These are phyloP conservation scores for Pantala flavescens DNA, from an alignment of 1,140 invertebrate genomes.

Conservation along the genomic window DNA sequence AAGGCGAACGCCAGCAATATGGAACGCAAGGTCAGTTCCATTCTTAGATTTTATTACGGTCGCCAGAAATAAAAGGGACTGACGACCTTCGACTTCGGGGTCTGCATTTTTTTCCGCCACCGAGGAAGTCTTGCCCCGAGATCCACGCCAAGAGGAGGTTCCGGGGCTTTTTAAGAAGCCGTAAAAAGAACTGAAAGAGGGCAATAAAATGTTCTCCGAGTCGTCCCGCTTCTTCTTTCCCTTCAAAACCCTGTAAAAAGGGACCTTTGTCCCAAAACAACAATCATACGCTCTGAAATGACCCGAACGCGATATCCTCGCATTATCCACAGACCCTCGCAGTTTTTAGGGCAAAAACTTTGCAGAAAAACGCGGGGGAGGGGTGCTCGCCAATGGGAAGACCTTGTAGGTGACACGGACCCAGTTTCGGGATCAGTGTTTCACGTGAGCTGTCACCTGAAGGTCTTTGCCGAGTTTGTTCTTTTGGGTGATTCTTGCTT, in stretches of 20 bases:
- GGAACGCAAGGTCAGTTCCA: conserved; percentile 3
- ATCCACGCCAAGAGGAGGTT: not conserved
- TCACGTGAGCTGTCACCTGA: not conserved
- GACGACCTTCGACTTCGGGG: not conserved
- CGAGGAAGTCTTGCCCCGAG: not conserved
- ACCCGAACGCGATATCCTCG: not conserved
- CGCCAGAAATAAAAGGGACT: not conserved
- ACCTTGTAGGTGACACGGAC: not conserved
- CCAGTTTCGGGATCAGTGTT: not conserved
- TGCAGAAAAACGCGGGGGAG: not conserved
- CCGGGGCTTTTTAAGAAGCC: not conserved
- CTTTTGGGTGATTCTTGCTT: not conserved
- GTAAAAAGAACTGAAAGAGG: not conserved
- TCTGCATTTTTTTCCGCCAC: not conserved
- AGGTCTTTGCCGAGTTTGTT: not conserved
- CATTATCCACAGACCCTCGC: not conserved
- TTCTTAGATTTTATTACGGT: not conserved
- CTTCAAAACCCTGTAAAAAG: not conserved
- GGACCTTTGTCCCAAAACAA: not conserved
- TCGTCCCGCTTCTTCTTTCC: not conserved
- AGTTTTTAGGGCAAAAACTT: not conserved
- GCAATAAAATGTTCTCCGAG: not conserved
- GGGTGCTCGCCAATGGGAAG: not conserved
- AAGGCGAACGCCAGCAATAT: not conserved
- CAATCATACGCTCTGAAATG: not conserved